These are phyloP conservation scores for Drosophila gunungcola DNA, from an alignment of 1,140 invertebrate species.

Conservation along the genomic window DNA sequence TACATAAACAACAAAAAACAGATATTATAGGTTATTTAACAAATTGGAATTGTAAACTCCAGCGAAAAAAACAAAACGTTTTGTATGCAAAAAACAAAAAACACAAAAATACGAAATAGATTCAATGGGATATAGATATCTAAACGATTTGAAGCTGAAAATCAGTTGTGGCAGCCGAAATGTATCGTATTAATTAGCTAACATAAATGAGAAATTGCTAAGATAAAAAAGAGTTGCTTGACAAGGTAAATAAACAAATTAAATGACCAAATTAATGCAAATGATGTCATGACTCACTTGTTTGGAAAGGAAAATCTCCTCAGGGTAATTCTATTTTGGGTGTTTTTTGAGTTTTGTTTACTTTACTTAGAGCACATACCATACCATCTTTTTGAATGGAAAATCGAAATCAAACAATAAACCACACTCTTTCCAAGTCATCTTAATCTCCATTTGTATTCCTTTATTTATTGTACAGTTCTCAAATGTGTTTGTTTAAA, in stretches of 20 bases:
- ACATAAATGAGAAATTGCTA: slow-evolving; percentile 41
- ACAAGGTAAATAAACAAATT: slow-evolving; percentile 50
- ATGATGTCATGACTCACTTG: too few species aligned
- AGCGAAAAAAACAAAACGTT: slow-evolving; percentile 15
- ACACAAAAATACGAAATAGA: slow-evolving; percentile 18
- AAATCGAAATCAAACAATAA: neutral
- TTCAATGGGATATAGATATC: slow-evolving; percentile 9
- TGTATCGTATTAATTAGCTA: slow-evolving; percentile 41
- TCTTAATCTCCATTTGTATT: neutral
- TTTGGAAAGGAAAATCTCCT: too few species aligned
- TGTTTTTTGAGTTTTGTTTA: too few species aligned
- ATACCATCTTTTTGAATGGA: too few species aligned
- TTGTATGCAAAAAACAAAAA: slow-evolving; percentile 8
- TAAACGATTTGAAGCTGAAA: slow-evolving; percentile 6
- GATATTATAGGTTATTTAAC: slow-evolving; percentile 44
- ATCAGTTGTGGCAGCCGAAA: slow-evolving; percentile 17
- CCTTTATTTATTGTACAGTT: slow-evolving; percentile 39
- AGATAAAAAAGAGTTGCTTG: slow-evolving; percentile 32
- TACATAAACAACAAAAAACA: slow-evolving; percentile 11
- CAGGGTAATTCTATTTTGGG: too few species aligned
- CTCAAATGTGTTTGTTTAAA: slow-evolving; percentile 16
- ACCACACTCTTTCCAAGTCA: neutral
- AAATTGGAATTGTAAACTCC: slow-evolving; percentile 35
- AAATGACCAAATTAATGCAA: slow-evolving; percentile 30
- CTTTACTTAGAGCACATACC: too few species aligned